Base-by-base conservation (phyloP, 30 jellyfish, hydroid and myxozoan genomes). In the Phacellophora camtschatica region DNA sequence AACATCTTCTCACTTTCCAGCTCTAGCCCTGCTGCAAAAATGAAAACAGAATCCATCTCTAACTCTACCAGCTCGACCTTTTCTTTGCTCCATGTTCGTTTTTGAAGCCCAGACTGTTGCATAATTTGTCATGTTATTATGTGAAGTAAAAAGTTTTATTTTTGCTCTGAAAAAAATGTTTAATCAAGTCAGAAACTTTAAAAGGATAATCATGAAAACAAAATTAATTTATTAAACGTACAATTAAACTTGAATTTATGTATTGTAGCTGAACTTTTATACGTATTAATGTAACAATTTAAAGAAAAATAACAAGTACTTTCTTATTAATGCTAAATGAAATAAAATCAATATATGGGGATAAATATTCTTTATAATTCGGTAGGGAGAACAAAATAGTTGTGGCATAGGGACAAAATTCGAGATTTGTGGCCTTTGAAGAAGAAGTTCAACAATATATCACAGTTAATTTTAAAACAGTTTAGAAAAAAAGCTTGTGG, bases 31-130 rank as follows among this genome's bases (percentile, higher is more conserved):
- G 94, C 96, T 83, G 95, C 96, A 77, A 15, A 90, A 51, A 70
- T 90, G 96, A 55, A 90, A 90, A 61, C 96, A 84, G 62, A 90
- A 90, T 7, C 98, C 98, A 39, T 90, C 90, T 29, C 94, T 77
- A 6, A 90, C 98, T 65, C 98, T 94, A 54, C 98, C 98, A 68
- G 98, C 98, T 5, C 98, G 81, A 11, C 98, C 98, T 30, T 79
- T 58, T 23, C 98, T 54, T 66, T 90, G 98, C 51, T 90, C 98
- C 90, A 90, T 59, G 66, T 90, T 90, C 10, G 98, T 83, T 46
- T 66, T 78, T 15, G 98, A 90, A 16, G 98, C 98, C 98, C 98
- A 90, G 28, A 90, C 96, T 2, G 96, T 90, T 13, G 98, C 96
- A 71, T 90, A 90, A 77, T 90, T 90, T 25, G 96, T 90, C 98